Base-by-base conservation (phyloP, 2,797 vertebrate species). In the Picus viridis region DNA sequence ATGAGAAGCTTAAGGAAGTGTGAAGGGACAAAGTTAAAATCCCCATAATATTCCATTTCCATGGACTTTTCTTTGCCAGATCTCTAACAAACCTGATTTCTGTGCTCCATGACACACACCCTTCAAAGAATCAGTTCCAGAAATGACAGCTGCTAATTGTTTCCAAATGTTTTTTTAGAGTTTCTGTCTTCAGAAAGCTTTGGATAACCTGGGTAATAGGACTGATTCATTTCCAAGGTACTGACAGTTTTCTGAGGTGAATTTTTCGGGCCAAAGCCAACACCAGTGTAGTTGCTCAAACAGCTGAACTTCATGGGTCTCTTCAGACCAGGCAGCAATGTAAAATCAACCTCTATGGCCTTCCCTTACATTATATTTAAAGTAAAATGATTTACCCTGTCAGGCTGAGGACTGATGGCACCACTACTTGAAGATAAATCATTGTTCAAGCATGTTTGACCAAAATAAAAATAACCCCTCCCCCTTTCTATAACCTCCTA, bases 141-240 rank as follows among this genome's bases (percentile, higher is more conserved):
- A 91, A 91, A 82, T 62, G 67, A 92, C n/a, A 94, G 39, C 8
- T 76, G 65, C 39, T 95, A 92, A 92, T 64, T 83, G 54, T 57
- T 90, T 94, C 86, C 82, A 89, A 75, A 94, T 89, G 39, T 83
- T 79, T 62, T 85, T 7, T 59, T 69, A 84, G 43, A 51, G 11
- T 92, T 89, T 81, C 41, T 74, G 12, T 79, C 75, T 85, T 78
- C 65, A 86, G 84, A 92, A 89, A 12, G 36, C 58, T 92, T 87
- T 91, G 56, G 57, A 89, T 84, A 92, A 84, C 77, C 81, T 83
- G n/a, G 36, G 67, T 64, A 76, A 87, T 63, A 81, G 76, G 83
- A 79, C n/a, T 18, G 19, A 88, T 68, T 86, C 3, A 71, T 93
- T 85, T 83, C 34, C 56, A 68, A 27, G 51, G 65, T 76, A 67